phyloP scores from a whole-genome alignment of 92 coral and sea anemone species.

The Epizoanthus ramosus region DNA sequence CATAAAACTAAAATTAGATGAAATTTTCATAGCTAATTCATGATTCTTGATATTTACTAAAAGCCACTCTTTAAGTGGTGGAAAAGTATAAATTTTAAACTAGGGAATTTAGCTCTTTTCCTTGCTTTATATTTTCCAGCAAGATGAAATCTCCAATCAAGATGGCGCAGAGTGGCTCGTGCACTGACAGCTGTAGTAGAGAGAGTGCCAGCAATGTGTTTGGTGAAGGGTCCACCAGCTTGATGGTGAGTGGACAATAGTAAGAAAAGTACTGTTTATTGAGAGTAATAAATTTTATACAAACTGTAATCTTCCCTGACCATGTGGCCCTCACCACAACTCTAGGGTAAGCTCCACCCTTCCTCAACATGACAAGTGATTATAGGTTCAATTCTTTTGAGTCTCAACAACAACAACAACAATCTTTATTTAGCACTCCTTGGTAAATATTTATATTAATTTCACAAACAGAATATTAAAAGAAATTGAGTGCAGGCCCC shows the following conservation, averaged over 20 bases:
- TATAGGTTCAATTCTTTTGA: too few relatives aligned
- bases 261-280: background rate
- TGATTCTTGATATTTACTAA: too few relatives aligned
- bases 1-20: too few relatives aligned
- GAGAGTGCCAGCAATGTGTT: constrained; percentile 28
- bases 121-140: constrained; percentile 45
- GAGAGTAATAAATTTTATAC: background rate
- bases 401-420: too few relatives aligned
- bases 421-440: too few relatives aligned
- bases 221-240: constrained; percentile 32
- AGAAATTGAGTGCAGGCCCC: too few relatives aligned
- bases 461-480: too few relatives aligned
- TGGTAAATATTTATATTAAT: too few relatives aligned
- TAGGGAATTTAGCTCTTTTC: background rate
- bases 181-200: constrained; percentile 55
- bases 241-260: constrained; percentile 50
- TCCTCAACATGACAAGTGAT: too few relatives aligned
- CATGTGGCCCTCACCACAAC: background rate
- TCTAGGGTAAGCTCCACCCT: too few relatives aligned
- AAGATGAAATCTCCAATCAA: constrained; percentile 90
- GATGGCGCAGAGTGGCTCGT: constrained; percentile 73
- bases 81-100: background rate
- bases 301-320: background rate
- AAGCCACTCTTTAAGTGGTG: background rate
- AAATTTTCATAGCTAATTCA: too few relatives aligned